Percentiles rank a stretch among this genome's conserved stretches.
These are phyloP conservation scores for Globodera ellingtonae DNA, from an alignment of 1,140 invertebrate genomes.

Conservation along the genomic window DNA sequence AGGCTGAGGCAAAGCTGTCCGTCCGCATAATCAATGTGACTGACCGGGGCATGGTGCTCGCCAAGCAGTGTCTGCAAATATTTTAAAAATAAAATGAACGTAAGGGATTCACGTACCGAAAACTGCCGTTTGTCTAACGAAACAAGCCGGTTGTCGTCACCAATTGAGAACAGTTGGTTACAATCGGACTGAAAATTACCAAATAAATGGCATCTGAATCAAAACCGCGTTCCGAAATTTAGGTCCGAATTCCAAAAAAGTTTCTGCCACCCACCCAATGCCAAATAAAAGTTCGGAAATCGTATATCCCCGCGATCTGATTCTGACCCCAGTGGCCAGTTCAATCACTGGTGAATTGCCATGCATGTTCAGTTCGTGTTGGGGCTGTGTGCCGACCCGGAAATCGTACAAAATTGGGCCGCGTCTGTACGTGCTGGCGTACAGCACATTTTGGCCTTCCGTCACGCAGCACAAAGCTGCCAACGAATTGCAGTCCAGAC, in stretches of 20 bases:
- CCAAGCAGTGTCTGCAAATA: conserved; percentile 4
- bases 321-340: conserved; percentile 24
- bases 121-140: conserved; percentile 25
- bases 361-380: conserved; percentile 6
- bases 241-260: no score
- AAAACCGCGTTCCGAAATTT: not conserved
- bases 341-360: conserved; percentile 22
- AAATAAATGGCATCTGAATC: not conserved
- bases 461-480: conserved; percentile 31
- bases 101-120: not conserved
- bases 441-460: conserved; percentile 30
- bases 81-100: no score
- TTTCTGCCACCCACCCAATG: not conserved
- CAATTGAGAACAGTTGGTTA: conserved; percentile 26
- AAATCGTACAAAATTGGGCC: conserved; percentile 38
- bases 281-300: not conserved
- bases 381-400: conserved; percentile 24
- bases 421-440: conserved; percentile 30
- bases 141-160: conserved; percentile 19
- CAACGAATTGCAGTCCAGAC: not conserved
- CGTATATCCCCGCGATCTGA: not conserved
- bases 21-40: conserved; percentile 23
- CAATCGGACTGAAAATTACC: not conserved
- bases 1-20: conserved; percentile 22
- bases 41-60: conserved; percentile 5